Conservation (phyloP, 1,140 invertebrate species). For the Halesus radiatus region DNA sequence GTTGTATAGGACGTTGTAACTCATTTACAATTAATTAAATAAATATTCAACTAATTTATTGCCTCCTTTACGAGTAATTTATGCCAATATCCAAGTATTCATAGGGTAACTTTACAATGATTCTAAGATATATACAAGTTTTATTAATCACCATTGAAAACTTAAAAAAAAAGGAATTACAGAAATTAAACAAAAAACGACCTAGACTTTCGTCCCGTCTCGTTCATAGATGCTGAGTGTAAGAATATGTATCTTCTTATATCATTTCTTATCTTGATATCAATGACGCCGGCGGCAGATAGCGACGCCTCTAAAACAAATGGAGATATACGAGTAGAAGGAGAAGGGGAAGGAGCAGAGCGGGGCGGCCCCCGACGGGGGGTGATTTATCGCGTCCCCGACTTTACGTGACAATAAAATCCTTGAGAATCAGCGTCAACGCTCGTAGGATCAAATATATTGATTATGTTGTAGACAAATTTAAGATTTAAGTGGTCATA, state of each 20-base stretch:
- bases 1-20: too few species aligned
- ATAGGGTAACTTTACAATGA: too few species aligned
- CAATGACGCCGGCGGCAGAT: constrained; percentile 40
- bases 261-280: constrained; percentile 26
- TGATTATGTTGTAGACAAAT: too few species aligned
- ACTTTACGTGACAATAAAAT: constrained; percentile 24
- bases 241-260: neutral
- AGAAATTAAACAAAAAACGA: neutral
- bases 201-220: neutral
- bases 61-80: too few species aligned
- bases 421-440: neutral
- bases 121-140: too few species aligned
- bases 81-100: too few species aligned
- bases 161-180: too few species aligned
- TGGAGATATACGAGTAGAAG: constrained; percentile 32
- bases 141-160: too few species aligned
- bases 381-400: constrained; percentile 40
- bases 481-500: too few species aligned
- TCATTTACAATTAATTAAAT: too few species aligned
- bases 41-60: too few species aligned
- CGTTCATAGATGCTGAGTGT: neutral
- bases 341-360: too few species aligned
- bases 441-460: neutral
- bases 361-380: neutral
- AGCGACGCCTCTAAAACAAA: constrained; percentile 45